Base-by-base conservation (phyloP, 2,113 vertebrate genomes). In the Harpagus bidentatus region DNA sequence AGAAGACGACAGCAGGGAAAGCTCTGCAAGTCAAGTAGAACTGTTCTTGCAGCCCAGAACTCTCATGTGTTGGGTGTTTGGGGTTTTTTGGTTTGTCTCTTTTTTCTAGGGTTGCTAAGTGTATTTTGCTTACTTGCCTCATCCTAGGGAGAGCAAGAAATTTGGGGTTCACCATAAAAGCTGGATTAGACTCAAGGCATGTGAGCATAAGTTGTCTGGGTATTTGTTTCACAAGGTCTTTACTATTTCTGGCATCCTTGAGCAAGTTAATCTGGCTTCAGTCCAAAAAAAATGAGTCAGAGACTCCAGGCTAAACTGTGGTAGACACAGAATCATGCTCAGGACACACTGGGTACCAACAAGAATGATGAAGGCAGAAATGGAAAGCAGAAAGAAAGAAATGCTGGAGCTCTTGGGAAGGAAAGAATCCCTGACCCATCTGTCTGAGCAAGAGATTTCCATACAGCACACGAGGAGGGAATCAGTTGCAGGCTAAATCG, bases 381-480 rank as follows among this genome's bases (percentile, higher is more conserved):
- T 48, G 61, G 69, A 63, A 87, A 76, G 23, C 23, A 86, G 15
- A 42, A 55, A 71, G 15, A 42, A 55, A 71, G 20, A 93, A 91
- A 73, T 47, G 28, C 89, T 90, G 67, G 47, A 86, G 55, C 26
- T 76, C 31, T 86, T 66, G 63, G 63, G 43, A 86, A 84, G 53
- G 52, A 71, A 66, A 87, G 86, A 82, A 84, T 73, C 78, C 40
- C 31, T 53, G 36, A 26, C 32, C 62, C 56, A 67, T 92, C 80
- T 93, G 42, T 72, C 70, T 62, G n/a, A 89, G 47, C 50, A 66
- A 83, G 55, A 94, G 43, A 58, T 55, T 93, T 72, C 59, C 3
- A 5, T 11, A 4, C 65, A 88, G 45, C 29, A 21, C 1, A 2
- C 0, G 0, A n/a, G 70, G 26, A 83, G 74, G 32, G 28, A 95